Evolutionary conservation across 2,888 invertebrate genomes (phyloP).

Genomic region (Torymus texanus): DNA sequence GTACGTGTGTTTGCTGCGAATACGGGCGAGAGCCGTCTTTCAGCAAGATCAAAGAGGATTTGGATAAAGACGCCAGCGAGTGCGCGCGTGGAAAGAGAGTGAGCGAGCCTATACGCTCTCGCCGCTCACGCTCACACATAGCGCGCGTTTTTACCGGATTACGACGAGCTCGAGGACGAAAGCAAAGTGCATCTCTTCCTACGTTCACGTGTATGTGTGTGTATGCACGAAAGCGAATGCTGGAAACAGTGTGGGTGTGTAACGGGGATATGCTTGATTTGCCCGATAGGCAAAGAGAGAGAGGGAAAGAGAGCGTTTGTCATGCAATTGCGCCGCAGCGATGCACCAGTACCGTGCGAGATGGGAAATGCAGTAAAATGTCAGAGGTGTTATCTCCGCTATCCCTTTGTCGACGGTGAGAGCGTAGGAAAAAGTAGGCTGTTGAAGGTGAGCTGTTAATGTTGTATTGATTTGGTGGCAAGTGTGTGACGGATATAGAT

Average conservation of each 20-base stretch:
- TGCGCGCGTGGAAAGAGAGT: not conserved
- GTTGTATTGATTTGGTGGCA: too few relatives aligned
- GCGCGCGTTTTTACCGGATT: slow-evolving; percentile 49
- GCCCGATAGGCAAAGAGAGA: not conserved
- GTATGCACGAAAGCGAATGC: not conserved
- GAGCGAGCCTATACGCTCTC: slow-evolving; percentile 47
- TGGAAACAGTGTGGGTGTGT: not conserved
- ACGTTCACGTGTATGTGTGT: not conserved
- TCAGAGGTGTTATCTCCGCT: not conserved
- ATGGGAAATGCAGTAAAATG: not conserved
- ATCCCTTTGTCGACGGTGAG: not conserved
- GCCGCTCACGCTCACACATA: slow-evolving; percentile 8
- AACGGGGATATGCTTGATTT: slow-evolving; percentile 33
- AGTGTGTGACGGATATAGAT: too few relatives aligned
- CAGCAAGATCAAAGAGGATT: slow-evolving; percentile 55
- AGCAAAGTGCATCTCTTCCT: slow-evolving; percentile 32
- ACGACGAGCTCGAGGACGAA: slow-evolving; percentile 20
- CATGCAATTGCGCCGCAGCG: not conserved
- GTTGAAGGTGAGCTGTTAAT: too few relatives aligned
- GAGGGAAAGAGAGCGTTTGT: not conserved
- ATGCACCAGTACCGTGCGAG: not conserved
- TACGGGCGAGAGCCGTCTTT: slow-evolving; percentile 36
- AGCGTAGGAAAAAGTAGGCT: too few relatives aligned
- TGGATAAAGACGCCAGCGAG: slow-evolving; percentile 39
- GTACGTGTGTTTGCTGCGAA: slow-evolving; percentile 50